Base-by-base conservation (phyloP, 2,888 invertebrate species). In the Phymatocera aterrima region DNA sequence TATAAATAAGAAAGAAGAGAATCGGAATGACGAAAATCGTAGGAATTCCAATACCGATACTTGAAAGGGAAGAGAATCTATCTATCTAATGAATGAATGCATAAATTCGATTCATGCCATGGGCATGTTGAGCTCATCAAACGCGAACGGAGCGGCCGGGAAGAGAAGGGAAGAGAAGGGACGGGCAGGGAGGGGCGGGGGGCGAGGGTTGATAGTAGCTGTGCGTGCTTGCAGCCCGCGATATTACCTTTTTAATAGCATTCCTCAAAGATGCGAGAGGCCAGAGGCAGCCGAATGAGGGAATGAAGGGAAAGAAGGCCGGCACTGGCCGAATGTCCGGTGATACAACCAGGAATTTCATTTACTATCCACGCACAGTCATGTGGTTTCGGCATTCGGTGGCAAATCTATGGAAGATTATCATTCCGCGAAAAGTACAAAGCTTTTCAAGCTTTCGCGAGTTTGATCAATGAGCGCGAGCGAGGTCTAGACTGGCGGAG, bases 211-310 rank as follows among this genome's bases (percentile, higher is more conserved):
- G 34, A 6, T 15, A 74, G 40, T 70, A n/a, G 78, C 60, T 8
- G 31, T 40, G 68, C 68, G 34, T 78, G 57, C 78, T 78, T 21
- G 34, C 60, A 12, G 48, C 24, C n/a, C 70, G 46, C 74, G 78
- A 72, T 78, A 78, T 78, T 78, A 78, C 78, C 60, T 72, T 60
- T 61, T 78, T 78, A 74, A 78, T 78, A 60, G 74, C 74, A 78
- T 78, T 78, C 78, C 78, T 43, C 51, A 61, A 74, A 78, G 57
- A 75, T 75, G 75, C 43, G 57, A 18, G 21, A 15, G 28, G 43
- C 15, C 3, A 28, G 57, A 18, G 37, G 60, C n/a, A 8, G 40
- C 15, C 18, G 21, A 24, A 12, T 24, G 0, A 40, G 40, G 15
- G 12, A 24, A 51, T 18, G 18, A 28, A 1, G 72, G 24, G 15